Percentiles rank a stretch among this genome's conserved stretches.
These are phyloP conservation scores for Drosophila murphyi DNA, from an alignment of 1,140 invertebrate species.

Conservation along the genomic window DNA sequence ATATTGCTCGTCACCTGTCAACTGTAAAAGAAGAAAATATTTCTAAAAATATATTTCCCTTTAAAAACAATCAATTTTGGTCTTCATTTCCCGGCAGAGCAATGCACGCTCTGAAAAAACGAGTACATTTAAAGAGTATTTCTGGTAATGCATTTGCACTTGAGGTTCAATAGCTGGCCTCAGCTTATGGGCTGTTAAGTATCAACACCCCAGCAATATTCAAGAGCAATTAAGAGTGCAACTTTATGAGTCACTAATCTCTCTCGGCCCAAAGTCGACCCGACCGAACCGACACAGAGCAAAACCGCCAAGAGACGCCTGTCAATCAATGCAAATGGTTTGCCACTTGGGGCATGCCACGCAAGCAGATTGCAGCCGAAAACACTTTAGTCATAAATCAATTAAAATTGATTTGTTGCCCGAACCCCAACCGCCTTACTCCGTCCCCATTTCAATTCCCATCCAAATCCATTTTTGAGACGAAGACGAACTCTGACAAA, in stretches of 20 bases:
- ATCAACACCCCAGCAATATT: constrained; percentile 52
- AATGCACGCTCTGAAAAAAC: constrained; percentile 25
- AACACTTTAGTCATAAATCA: constrained; percentile 80
- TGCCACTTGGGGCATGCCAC: constrained; percentile 47
- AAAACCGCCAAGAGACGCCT: constrained; percentile 53
- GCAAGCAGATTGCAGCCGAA: constrained; percentile 58
- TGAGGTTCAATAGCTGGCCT: constrained; percentile 3
- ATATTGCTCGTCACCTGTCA: constrained; percentile 10
- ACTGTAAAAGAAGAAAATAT: neutral
- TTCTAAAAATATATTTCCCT: neutral
- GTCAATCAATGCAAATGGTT: constrained; percentile 62
- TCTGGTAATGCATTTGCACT: constrained; percentile 24
- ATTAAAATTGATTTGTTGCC: constrained; percentile 75
- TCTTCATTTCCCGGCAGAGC: constrained; percentile 11
- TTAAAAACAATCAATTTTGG: neutral
- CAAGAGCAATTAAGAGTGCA: constrained; percentile 73
- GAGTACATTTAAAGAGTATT: constrained; percentile 1
- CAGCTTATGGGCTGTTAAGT: constrained; percentile 50
- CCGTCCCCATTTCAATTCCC: neutral
- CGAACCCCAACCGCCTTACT: neutral
- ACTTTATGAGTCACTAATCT: constrained; percentile 78
- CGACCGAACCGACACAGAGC: constrained; percentile 2
- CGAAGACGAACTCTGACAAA: constrained; percentile 46
- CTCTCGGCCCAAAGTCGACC: constrained; percentile 4
- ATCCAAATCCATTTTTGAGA: neutral